Evolutionary conservation across 1,140 invertebrate genomes (phyloP).

Genomic region (Adelges cooleyi): DNA sequence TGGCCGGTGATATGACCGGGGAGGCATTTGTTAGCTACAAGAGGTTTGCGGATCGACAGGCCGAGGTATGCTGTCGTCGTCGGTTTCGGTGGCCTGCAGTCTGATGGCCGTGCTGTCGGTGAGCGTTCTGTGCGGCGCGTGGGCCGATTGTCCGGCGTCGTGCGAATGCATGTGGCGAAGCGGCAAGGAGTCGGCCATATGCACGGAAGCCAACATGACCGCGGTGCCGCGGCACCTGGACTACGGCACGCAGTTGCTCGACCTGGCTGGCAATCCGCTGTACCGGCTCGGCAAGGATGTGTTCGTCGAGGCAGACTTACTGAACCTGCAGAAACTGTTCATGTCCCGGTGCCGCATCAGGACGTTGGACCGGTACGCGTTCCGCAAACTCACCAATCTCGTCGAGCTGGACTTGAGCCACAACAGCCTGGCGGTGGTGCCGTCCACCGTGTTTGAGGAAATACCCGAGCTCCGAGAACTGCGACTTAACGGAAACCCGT

Average conservation of each 20-base stretch:
- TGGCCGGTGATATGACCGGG: too few species aligned
- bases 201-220: constrained; percentile 56
- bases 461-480: constrained; percentile 63
- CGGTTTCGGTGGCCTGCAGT: background rate
- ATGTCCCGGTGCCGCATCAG: constrained; percentile 51
- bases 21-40: too few species aligned
- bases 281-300: constrained; percentile 52
- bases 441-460: constrained; percentile 54
- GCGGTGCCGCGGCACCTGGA: constrained; percentile 55
- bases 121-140: background rate
- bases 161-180: constrained; percentile 79
- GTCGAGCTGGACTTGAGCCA: constrained; percentile 67
- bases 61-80: background rate
- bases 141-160: constrained; percentile 50
- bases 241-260: constrained; percentile 62
- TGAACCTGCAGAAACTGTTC: constrained; percentile 68
- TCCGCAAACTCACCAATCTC: constrained; percentile 56
- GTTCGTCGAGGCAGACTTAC: constrained; percentile 55
- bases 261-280: constrained; percentile 59
- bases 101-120: background rate
- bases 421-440: constrained; percentile 54
- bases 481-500: constrained; percentile 58
- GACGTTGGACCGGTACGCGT: constrained; percentile 50
- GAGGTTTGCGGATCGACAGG: too few species aligned
- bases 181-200: constrained; percentile 69